phyloP scores from a whole-genome alignment of 2,888 invertebrate species.

The Stictocephala bisonia region DNA sequence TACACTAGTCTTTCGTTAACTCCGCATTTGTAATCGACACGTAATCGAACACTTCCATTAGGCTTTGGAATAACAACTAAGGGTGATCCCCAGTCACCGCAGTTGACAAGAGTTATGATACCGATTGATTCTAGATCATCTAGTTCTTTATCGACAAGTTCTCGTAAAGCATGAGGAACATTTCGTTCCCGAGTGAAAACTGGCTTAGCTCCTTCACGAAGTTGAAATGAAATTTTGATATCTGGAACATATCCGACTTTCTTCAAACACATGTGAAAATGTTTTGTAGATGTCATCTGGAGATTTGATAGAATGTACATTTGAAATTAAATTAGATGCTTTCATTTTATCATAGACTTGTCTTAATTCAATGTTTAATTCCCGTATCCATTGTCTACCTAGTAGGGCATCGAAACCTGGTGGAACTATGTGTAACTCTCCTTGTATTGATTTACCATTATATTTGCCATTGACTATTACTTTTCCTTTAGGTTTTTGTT shows the following conservation, averaged over 20 bases:
- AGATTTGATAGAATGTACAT: no score
- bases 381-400: no score
- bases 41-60: slow-evolving; percentile 50
- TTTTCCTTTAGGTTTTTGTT: no score
- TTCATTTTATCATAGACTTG: no score
- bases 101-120: slow-evolving; percentile 42
- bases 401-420: no score
- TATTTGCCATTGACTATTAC: no score
- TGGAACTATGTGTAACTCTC: no score
- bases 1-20: slow-evolving; percentile 55
- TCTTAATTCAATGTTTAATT: no score
- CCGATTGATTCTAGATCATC: slow-evolving; percentile 34
- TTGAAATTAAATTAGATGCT: no score
- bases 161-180: slow-evolving; percentile 43
- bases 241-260: slow-evolving; percentile 44
- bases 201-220: slow-evolving; percentile 43
- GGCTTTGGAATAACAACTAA: slow-evolving; percentile 51
- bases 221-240: slow-evolving; percentile 35
- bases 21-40: slow-evolving; percentile 55
- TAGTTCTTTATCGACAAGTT: slow-evolving; percentile 42
- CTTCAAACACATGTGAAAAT: no score
- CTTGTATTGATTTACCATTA: no score
- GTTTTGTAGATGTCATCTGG: no score
- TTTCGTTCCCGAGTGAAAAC: slow-evolving; percentile 35
- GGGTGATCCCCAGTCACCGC: slow-evolving; percentile 41